A percentile compares a stretch with the other conserved stretches of the same genome.
Conservation (phyloP, 2,888 invertebrate species). For the Phortica okadai region DNA sequence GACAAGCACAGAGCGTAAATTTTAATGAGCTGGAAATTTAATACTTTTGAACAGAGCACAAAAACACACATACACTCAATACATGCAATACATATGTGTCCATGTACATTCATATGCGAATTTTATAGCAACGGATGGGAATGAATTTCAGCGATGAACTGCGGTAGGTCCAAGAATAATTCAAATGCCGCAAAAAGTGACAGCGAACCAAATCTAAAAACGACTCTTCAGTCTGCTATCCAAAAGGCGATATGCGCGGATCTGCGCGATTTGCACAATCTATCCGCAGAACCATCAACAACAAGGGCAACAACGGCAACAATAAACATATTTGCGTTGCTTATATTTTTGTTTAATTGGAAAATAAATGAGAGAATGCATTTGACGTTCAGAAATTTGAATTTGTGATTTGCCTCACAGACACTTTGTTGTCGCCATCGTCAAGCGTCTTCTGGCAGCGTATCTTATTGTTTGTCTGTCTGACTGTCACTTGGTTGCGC, state of each 20-base stretch:
- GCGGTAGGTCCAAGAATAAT: constrained; percentile 17
- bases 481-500: constrained; percentile 18
- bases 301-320: not conserved
- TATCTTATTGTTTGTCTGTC: not conserved
- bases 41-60: constrained; percentile 45
- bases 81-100: not conserved
- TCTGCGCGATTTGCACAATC: not conserved
- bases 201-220: not conserved
- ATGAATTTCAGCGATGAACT: constrained; percentile 3
- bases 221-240: not conserved
- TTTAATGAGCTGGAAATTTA: constrained; percentile 71
- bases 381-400: constrained; percentile 29
- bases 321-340: constrained; percentile 24
- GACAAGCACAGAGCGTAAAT: constrained; percentile 58
- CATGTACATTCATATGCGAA: not conserved
- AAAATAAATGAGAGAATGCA: constrained; percentile 54
- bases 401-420: constrained; percentile 9
- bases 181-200: not conserved
- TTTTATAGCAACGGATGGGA: not conserved
- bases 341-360: constrained; percentile 59
- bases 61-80: not conserved
- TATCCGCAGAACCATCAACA: not conserved
- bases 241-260: not conserved
- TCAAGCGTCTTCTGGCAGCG: not conserved
- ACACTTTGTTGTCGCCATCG: not conserved